Evolutionary conservation across 2,888 invertebrate genomes (phyloP).

Genomic region (Marronus borbonicus): DNA sequence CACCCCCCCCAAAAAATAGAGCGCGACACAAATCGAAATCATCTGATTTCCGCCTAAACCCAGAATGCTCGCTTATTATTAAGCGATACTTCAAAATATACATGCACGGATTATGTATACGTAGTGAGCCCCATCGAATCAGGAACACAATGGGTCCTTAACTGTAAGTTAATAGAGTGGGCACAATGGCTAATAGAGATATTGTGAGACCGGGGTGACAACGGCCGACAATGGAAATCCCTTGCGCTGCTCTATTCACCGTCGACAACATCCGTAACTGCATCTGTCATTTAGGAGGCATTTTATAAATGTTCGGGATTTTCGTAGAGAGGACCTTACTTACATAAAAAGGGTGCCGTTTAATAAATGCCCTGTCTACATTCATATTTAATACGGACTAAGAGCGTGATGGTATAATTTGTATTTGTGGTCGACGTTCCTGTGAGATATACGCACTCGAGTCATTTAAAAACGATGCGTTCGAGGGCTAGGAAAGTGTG

Average conservation of each 20-base stretch:
- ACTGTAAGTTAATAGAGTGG: slow-evolving; percentile 69
- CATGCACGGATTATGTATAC: neutral
- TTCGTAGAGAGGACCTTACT: slow-evolving; percentile 12
- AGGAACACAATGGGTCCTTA: slow-evolving; percentile 59
- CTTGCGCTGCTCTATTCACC: slow-evolving; percentile 53
- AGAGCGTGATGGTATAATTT: too few relatives aligned
- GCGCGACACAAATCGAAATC: neutral
- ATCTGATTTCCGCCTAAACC: neutral
- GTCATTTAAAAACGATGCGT: neutral
- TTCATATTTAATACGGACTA: slow-evolving; percentile 15
- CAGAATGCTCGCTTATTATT: slow-evolving; percentile 6
- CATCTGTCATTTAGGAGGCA: slow-evolving; percentile 50
- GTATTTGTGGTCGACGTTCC: neutral
- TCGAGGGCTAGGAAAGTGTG: neutral
- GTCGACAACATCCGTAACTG: slow-evolving; percentile 56
- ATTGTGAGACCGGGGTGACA: slow-evolving; percentile 64
- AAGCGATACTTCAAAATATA: neutral
- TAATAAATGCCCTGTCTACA: slow-evolving; percentile 11
- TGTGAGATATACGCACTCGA: neutral
- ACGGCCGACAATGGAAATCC: slow-evolving; percentile 53
- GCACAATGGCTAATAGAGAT: slow-evolving; percentile 69
- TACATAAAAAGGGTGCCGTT: slow-evolving; percentile 26
- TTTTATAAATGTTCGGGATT: slow-evolving; percentile 31
- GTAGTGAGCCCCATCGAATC: slow-evolving; percentile 34
- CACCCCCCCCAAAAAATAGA: neutral